Percentiles rank a stretch among this genome's conserved stretches.
Conservation (phyloP, 2,113 vertebrate genomes). For the Siniperca chuatsi region DNA sequence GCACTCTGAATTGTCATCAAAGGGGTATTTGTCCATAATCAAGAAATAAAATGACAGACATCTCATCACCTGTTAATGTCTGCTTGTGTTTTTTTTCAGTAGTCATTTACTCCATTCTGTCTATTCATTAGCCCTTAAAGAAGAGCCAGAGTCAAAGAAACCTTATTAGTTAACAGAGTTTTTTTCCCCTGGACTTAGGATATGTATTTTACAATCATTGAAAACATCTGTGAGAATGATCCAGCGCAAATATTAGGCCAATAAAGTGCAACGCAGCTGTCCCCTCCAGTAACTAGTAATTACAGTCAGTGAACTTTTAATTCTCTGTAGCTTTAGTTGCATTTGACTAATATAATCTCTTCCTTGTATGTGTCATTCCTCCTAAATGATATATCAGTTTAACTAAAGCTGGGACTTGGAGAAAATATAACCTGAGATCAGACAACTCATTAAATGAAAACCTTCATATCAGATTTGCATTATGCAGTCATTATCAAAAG, state of each 20-base stretch:
- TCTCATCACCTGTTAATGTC: not conserved
- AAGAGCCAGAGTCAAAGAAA: not conserved
- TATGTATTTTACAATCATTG: not conserved
- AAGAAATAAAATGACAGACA: not conserved
- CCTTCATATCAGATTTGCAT: not conserved
- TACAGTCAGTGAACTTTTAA: not conserved
- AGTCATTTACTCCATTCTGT: not conserved
- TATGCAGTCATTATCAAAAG: conserved; percentile 13
- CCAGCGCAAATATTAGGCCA: not conserved
- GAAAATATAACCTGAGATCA: not conserved
- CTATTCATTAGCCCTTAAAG: not conserved
- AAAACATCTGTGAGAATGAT: not conserved
- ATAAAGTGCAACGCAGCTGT: not conserved
- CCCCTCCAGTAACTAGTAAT: not conserved
- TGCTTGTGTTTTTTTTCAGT: not conserved
- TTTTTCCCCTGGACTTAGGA: not conserved
- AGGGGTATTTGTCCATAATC: not conserved
- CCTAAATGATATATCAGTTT: not conserved
- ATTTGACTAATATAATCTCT: not conserved
- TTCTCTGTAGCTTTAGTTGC: conserved; percentile 3
- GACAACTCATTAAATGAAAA: conserved; percentile 1
- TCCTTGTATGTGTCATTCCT: not conserved
- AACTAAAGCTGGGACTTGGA: not conserved
- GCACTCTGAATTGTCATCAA: not conserved
- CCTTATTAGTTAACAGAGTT: not conserved